Conservation (phyloP, 2,797 vertebrate genomes). For the Lacerta bilineata region DNA sequence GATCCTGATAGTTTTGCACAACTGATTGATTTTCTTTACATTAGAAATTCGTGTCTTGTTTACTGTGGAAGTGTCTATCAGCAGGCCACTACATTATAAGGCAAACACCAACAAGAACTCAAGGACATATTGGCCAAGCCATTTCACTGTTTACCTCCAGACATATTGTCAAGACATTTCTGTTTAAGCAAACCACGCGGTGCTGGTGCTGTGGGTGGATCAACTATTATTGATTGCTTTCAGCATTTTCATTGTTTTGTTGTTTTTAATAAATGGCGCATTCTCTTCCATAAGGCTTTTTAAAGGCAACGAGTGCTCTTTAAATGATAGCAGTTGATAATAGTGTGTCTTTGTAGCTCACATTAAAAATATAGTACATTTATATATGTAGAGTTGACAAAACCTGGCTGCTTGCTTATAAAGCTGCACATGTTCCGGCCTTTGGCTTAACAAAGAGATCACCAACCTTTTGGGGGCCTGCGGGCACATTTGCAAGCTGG, state of each 20-base stretch:
- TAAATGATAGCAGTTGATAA: background rate
- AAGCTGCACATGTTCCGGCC: background rate
- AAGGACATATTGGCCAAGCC: background rate
- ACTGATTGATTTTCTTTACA: slow-evolving; percentile 9
- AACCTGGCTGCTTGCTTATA: background rate
- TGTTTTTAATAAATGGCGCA: background rate
- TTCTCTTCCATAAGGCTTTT: background rate
- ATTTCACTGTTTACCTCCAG: background rate
- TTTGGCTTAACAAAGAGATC: background rate
- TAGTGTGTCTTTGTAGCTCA: background rate
- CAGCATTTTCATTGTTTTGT: background rate
- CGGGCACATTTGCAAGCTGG: too few relatives aligned
- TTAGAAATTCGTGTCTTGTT: slow-evolving; percentile 27
- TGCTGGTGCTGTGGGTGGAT: background rate
- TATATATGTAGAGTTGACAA: background rate
- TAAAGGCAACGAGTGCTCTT: background rate
- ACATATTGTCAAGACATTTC: background rate
- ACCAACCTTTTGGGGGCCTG: too few relatives aligned
- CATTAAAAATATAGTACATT: background rate
- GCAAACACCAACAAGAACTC: background rate
- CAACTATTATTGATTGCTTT: background rate
- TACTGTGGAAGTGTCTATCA: background rate
- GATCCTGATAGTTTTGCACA: background rate
- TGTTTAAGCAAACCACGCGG: background rate
- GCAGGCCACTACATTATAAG: background rate